Conservation (phyloP, 2,113 vertebrate species). For the Athene noctua region DNA sequence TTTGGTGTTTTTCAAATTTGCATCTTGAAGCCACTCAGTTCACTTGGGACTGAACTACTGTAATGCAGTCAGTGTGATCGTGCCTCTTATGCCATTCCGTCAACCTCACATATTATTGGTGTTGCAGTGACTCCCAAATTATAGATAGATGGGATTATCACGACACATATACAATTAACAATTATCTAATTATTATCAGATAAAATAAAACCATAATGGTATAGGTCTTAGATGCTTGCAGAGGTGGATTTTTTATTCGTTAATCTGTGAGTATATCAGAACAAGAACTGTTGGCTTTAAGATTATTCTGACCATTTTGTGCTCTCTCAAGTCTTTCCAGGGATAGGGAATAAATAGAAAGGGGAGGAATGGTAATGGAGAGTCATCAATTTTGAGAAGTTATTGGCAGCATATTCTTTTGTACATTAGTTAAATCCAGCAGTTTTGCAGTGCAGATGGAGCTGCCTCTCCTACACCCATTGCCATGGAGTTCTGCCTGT, state of each 20-base stretch:
- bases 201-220: neutral
- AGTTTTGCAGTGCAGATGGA: neutral
- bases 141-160: neutral
- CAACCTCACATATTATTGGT: neutral
- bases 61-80: neutral
- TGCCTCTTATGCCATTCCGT: neutral
- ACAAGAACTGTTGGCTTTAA: neutral
- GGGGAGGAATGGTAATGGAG: neutral
- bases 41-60: neutral
- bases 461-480: neutral
- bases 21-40: neutral
- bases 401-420: neutral
- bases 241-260: neutral
- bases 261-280: neutral
- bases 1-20: neutral
- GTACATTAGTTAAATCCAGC: neutral
- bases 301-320: neutral
- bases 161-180: neutral
- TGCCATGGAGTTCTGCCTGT: neutral
- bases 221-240: neutral
- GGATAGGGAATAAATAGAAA: neutral
- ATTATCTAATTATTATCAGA: neutral
- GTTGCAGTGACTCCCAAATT: neutral
- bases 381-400: neutral
- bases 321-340: neutral